phyloP scores from a whole-genome alignment of 2,113 vertebrate species.

The Arothron firmamentum region DNA sequence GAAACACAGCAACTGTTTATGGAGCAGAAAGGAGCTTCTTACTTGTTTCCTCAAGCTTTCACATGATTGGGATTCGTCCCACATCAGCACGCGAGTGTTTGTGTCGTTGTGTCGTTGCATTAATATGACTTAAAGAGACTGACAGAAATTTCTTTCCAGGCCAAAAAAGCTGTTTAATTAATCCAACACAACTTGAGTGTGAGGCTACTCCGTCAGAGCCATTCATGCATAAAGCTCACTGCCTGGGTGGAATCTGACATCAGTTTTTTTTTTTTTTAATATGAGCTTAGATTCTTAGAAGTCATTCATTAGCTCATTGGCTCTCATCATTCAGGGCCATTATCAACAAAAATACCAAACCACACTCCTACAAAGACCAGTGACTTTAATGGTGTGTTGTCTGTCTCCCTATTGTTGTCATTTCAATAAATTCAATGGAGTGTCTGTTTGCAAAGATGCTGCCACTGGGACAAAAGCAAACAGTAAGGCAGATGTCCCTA shows the following conservation, averaged over 20 bases:
- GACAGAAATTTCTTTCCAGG: constrained; percentile 7
- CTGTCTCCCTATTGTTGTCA: constrained; percentile 35
- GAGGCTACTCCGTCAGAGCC: constrained; percentile 21
- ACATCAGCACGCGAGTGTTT: constrained; percentile 27
- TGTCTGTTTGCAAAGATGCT: constrained; percentile 51
- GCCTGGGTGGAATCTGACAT: constrained; percentile 14
- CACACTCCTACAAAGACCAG: constrained; percentile 8
- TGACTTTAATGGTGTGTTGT: constrained; percentile 31
- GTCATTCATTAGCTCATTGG: constrained; percentile 23
- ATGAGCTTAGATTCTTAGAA: constrained; percentile 1
- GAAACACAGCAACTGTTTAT: constrained; percentile 61
- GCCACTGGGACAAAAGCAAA: constrained; percentile 52
- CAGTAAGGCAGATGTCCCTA: constrained; percentile 58
- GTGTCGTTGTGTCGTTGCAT: background rate
- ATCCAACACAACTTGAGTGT: constrained; percentile 37
- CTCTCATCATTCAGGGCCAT: constrained; percentile 8
- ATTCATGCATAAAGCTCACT: constrained; percentile 14
- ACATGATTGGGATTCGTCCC: constrained; percentile 45
- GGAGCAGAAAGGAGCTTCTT: constrained; percentile 48
- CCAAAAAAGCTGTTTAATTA: constrained; percentile 43
- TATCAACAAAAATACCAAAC: constrained; percentile 27
- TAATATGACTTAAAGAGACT: constrained; percentile 4
- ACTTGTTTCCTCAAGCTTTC: constrained; percentile 20
- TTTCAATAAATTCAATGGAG: constrained; percentile 50
- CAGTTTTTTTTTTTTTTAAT: constrained; percentile 7